Evolutionary conservation across 2,113 vertebrate genomes (phyloP).

Genomic region (Pampusana beccarii): DNA sequence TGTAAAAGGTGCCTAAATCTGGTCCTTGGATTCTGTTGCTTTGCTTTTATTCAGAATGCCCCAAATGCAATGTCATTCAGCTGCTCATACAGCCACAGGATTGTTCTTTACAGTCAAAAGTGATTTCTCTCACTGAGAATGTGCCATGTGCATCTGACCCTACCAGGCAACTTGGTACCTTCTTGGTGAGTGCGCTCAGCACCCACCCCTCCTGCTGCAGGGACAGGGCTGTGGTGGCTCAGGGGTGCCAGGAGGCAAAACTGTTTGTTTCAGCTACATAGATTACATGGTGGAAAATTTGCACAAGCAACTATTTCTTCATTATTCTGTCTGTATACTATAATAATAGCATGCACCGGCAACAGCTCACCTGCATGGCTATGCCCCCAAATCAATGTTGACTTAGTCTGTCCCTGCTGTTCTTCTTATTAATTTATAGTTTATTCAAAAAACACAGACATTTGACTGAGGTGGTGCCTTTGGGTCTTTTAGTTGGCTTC

Average conservation of each 20-base stretch:
- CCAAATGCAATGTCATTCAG: background rate
- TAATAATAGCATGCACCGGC: background rate
- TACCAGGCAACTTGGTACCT: background rate
- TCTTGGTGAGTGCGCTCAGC: background rate
- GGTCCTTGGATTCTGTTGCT: background rate
- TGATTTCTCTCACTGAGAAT: accelerated
- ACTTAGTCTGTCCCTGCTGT: background rate
- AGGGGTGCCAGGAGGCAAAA: background rate
- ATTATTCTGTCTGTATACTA: background rate
- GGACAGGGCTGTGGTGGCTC: background rate
- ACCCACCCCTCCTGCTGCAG: background rate
- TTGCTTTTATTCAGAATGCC: background rate
- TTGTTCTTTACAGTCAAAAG: background rate
- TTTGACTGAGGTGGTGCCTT: conserved; percentile 4
- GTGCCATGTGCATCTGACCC: background rate
- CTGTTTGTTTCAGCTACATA: background rate
- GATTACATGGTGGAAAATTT: background rate
- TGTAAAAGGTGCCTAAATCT: background rate
- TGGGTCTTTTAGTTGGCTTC: background rate
- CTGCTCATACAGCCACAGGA: background rate
- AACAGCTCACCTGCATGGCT: background rate
- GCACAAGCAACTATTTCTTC: background rate
- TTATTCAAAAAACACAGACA: background rate
- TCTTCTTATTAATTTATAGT: background rate
- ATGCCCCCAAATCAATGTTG: conserved; percentile 10